Conservation (phyloP, 2,797 vertebrate genomes). For the Garrulus glandarius region DNA sequence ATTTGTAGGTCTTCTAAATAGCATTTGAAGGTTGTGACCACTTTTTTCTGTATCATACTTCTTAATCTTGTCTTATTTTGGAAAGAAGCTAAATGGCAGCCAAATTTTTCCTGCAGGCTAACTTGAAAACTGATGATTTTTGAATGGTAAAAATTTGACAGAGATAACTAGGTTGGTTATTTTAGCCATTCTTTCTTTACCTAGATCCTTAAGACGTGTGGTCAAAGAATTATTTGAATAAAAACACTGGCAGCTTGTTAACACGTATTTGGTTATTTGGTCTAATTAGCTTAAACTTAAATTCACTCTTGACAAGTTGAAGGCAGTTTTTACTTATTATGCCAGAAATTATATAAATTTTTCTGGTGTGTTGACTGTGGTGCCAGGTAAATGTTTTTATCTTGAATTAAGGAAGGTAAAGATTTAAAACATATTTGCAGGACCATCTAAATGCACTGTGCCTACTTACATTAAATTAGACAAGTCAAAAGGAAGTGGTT, state of each 20-base stretch:
- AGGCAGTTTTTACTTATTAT: constrained; percentile 19
- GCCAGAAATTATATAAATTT: neutral
- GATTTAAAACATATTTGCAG: constrained; percentile 25
- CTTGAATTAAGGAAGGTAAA: neutral
- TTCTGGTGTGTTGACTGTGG: neutral
- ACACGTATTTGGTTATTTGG: constrained; percentile 35
- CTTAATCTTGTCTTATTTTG: neutral
- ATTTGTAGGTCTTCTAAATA: neutral
- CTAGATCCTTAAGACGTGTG: constrained; percentile 22
- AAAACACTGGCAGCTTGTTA: constrained; percentile 33
- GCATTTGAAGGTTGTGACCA: neutral
- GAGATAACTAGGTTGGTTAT: constrained; percentile 9
- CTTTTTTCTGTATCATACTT: neutral
- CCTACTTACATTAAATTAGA: neutral
- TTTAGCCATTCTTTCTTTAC: constrained; percentile 41
- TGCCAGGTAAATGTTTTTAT: neutral
- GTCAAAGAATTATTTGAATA: constrained; percentile 20
- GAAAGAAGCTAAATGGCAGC: neutral
- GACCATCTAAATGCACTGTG: neutral
- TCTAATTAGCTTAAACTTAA: constrained; percentile 57
- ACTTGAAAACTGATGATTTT: neutral
- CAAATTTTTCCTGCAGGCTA: neutral
- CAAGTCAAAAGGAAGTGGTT: neutral
- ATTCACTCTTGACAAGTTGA: constrained; percentile 40
- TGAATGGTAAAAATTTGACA: constrained; percentile 16